Base-by-base conservation (phyloP, 2,888 invertebrate genomes). In the Nipponacmea schrenckii region DNA sequence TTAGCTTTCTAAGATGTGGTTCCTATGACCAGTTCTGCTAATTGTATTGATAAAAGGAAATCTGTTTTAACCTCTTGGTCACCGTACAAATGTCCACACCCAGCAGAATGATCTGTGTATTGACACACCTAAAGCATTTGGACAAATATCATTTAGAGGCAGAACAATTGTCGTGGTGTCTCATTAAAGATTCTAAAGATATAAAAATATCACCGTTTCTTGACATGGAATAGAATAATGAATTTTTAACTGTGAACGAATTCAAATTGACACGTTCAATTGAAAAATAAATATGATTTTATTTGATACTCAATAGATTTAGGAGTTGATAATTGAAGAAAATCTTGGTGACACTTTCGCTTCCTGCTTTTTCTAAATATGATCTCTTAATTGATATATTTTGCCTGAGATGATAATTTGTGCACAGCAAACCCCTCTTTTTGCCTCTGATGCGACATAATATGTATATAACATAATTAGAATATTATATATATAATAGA, bases 221-320 rank as follows among this genome's bases (percentile, higher is more conserved):
- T 56, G 56, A 56, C 56, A 56, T 56, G 56, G 20, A 56, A 56
- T 24, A 56, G 56, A 56, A 56, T 56, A 56, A 56, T 56, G 56
- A 20, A 56, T 56, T 24, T 20, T 56, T 20, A 56, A 24, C 24
- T 24, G 56, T 56, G 20, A 56, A 56, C 56, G 56, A 56, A 8
- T 24, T 20, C 14, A 56, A 56, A 24, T 56, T 56, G 56, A 24
- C 56, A 56, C 24, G 56, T 24, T 56, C 56, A 56, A 56, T 56
- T 20, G 24, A 56, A 56, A 56, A 24, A 56, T 24, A 56, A 56
- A 56, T 24, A 56, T 56, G 24, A 15, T 56, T 56, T 56, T 24
- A 20, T 24, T 56, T 56, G 56, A 56, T 56, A 15, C 20, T 24
- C 5, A 56, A 24, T 56, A 20, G 20, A n/a, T 56, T 10, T n/a